These are phyloP conservation scores for Osmoderma eremita DNA, from an alignment of 2,888 invertebrate species.

Conservation along the genomic window DNA sequence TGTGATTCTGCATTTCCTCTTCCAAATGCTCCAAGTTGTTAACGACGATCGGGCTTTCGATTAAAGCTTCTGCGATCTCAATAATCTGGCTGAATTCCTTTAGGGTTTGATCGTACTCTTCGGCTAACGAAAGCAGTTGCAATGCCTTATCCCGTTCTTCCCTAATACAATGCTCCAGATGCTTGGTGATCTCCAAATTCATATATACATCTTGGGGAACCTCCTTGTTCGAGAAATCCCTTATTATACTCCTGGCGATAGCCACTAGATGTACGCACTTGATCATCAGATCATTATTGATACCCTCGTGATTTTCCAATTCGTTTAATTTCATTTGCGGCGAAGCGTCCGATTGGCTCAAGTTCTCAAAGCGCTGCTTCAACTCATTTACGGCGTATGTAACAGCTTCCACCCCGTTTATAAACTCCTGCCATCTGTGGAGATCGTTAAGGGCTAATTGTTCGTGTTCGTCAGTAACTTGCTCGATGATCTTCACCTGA, in stretches of 20 bases:
- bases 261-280: constrained; percentile 72
- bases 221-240: constrained; percentile 76
- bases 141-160: constrained; percentile 80
- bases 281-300: constrained; percentile 72
- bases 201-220: constrained; percentile 75
- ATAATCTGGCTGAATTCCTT: constrained; percentile 89
- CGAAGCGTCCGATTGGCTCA: constrained; percentile 72
- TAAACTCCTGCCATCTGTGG: constrained; percentile 77
- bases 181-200: constrained; percentile 74
- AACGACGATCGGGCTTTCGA: constrained; percentile 81
- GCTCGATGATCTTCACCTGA: constrained; percentile 77
- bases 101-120: constrained; percentile 89
- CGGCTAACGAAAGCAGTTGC: constrained; percentile 79
- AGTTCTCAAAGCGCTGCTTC: constrained; percentile 67
- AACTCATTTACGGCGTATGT: constrained; percentile 65
- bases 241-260: constrained; percentile 71
- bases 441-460: constrained; percentile 70
- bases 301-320: constrained; percentile 76
- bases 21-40: constrained; percentile 82
- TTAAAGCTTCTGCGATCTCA: constrained; percentile 82
- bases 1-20: constrained; percentile 88
- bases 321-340: constrained; percentile 74
- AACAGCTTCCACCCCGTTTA: constrained; percentile 72
- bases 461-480: constrained; percentile 72
- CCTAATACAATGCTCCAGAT: constrained; percentile 75